Base-by-base conservation (phyloP, 2,888 invertebrate genomes). In the Lathronympha strigana region DNA sequence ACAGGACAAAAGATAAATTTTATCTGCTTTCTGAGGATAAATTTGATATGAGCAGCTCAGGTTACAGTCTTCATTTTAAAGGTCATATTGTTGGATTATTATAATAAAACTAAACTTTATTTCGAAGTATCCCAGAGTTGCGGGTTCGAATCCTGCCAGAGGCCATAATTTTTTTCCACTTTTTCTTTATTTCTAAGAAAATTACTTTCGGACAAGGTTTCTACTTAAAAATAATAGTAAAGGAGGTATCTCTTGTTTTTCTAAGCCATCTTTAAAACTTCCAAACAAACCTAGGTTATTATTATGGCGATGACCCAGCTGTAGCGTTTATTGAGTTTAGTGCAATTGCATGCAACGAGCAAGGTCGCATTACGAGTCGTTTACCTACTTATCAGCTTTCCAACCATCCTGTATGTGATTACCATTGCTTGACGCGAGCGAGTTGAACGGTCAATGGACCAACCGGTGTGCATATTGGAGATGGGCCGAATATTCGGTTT, bases 311-410 rank as follows among this genome's bases (percentile, higher is more conserved):
- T 15, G 19, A 9, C 31, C 43, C 43, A 45, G 43, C 28, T 28
- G 36, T 28, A 45, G 13, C 40, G 23, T 13, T 51, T 8, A 23
- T 25, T 57, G 55, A 28, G 19, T 15, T 40, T 57, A 57, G 45
- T 57, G 57, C 57, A 57, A 45, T 57, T 45, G 57, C 57, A 43
- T 55, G 43, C 55, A 38, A 21, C 45, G 19, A 11, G 54, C 54
- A 57, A 45, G 57, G 57, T 57, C 57, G 40, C 51, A 57, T 57
- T 57, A 57, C 31, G 9, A 45, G 57, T n/a, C 43, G 19, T 45
- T 45, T 57, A 31, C 57, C 57, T 31, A 57, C 43, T 57, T 57
- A 57, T n/a, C 31, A 31, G 43, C 57, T 57, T 57, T 57, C 57
- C 43, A 40, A 17, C 31, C 43, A 57, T 43, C 57, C 43, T 31